phyloP scores from a whole-genome alignment of 2,888 invertebrate species.

The Chaitophorus viminalis region DNA sequence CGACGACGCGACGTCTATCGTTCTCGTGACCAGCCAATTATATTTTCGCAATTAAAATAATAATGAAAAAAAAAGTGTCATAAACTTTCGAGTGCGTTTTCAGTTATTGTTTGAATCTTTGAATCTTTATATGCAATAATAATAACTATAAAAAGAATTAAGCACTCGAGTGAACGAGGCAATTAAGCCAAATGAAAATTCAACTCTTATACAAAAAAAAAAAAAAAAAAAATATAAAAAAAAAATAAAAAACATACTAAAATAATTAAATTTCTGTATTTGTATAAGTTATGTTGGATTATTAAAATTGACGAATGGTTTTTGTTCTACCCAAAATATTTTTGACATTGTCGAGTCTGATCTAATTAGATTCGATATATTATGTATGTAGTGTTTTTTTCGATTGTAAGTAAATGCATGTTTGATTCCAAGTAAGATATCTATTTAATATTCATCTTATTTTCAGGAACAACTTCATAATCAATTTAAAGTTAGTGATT shows the following conservation, averaged over 20 bases:
- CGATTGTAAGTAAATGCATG: too few species aligned
- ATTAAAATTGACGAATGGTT: not conserved
- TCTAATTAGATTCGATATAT: too few species aligned
- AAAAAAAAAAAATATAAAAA: too few species aligned
- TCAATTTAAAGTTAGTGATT: too few species aligned
- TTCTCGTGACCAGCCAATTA: not conserved
- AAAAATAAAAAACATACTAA: not conserved
- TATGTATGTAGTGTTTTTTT: too few species aligned
- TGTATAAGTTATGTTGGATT: not conserved
- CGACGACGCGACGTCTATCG: too few species aligned
- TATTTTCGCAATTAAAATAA: slow-evolving; percentile 16
- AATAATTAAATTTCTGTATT: slow-evolving; percentile 8
- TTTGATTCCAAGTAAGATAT: too few species aligned
- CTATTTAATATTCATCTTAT: too few species aligned
- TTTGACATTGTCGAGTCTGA: not conserved
- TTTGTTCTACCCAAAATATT: slow-evolving; percentile 13
- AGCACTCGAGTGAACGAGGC: not conserved
- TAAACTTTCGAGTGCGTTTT: slow-evolving; percentile 26
- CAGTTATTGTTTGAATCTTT: slow-evolving; percentile 13
- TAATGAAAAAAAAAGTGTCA: not conserved
- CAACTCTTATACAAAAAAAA: not conserved
- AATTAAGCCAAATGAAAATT: slow-evolving; percentile 21
- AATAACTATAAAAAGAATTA: slow-evolving; percentile 8
- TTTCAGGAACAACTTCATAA: too few species aligned
- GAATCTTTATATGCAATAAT: not conserved